phyloP scores from a whole-genome alignment of 1,140 invertebrate genomes.

The Euura saliciscinereae region DNA sequence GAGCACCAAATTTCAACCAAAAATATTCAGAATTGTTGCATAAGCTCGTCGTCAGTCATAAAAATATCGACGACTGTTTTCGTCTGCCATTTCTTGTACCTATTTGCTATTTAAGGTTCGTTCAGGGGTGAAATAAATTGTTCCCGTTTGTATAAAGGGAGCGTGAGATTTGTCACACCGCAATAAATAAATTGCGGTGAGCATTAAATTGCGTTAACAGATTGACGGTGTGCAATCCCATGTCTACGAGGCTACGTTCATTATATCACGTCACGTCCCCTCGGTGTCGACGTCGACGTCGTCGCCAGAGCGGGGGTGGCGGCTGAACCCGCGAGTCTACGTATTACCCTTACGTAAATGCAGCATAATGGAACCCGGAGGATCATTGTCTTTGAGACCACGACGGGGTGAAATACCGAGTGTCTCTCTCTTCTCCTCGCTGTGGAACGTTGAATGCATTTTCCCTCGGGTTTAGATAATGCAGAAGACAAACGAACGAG shows the following conservation, averaged over 20 bases:
- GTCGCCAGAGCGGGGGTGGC: background rate
- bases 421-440: background rate
- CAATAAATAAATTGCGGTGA: background rate
- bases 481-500: too few relatives aligned
- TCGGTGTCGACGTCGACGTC: background rate
- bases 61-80: too few relatives aligned
- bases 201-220: background rate
- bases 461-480: background rate
- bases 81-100: too few relatives aligned
- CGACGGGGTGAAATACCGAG: background rate
- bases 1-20: too few relatives aligned
- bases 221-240: background rate
- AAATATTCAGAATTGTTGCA: too few relatives aligned
- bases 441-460: background rate
- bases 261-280: background rate
- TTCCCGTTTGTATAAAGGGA: too few relatives aligned
- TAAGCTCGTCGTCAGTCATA: too few relatives aligned
- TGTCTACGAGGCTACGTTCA: background rate
- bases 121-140: too few relatives aligned
- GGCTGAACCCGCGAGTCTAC: background rate
- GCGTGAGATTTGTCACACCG: too few relatives aligned
- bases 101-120: too few relatives aligned
- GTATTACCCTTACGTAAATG: background rate
- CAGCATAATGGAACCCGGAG: background rate
- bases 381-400: background rate